Conservation (phyloP, 2,888 invertebrate species). For the Resseliella maxima region DNA sequence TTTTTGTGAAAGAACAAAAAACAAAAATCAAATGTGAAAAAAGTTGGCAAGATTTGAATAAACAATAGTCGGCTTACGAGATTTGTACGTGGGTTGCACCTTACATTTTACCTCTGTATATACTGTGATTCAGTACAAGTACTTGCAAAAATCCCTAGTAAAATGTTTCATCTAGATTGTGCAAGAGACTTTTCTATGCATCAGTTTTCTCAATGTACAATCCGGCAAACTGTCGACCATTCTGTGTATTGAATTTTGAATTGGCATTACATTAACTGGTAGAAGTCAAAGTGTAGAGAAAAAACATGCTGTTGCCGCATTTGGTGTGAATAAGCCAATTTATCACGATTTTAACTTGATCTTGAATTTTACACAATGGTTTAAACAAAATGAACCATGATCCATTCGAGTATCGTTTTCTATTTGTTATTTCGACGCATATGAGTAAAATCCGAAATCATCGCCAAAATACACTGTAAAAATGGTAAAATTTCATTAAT, state of each 20-base stretch:
- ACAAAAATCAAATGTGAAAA: background rate
- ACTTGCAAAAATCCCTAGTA: background rate
- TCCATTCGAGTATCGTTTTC: background rate
- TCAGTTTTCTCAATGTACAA: background rate
- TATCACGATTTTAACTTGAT: constrained; percentile 40
- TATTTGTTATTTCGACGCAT: no score
- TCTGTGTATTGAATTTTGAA: background rate
- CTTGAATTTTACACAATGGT: constrained; percentile 8
- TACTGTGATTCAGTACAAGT: background rate
- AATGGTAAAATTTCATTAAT: background rate
- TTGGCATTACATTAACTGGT: background rate
- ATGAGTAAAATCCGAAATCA: no score
- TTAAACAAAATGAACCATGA: constrained; percentile 15
- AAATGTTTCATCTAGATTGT: constrained; percentile 42
- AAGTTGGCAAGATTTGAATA: background rate
- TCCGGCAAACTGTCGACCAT: constrained; percentile 9
- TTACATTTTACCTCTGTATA: background rate
- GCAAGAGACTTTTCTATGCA: background rate
- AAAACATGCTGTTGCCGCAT: background rate
- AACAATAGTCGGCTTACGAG: background rate
- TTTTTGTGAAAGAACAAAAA: background rate
- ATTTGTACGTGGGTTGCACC: background rate
- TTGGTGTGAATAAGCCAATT: constrained; percentile 53
- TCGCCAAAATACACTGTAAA: background rate
- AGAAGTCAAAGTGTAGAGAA: constrained; percentile 1